Conservation (phyloP, 2,888 invertebrate genomes). For the Brachylomia viminalis region DNA sequence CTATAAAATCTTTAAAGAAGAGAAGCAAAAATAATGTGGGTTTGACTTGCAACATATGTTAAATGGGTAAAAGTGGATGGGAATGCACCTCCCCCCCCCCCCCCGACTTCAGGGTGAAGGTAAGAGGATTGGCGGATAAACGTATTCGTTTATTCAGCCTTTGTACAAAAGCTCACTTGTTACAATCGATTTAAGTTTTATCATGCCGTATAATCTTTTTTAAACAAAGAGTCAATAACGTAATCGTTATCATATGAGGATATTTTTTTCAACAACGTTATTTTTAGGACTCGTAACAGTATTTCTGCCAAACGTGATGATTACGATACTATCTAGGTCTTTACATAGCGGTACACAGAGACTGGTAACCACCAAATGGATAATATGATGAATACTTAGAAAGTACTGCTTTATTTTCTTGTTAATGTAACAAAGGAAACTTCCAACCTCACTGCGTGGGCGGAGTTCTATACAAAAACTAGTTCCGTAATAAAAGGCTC, state of each 20-base stretch:
- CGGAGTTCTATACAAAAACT: slow-evolving; percentile 34
- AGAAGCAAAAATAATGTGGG: slow-evolving; percentile 12
- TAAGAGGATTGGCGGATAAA: slow-evolving; percentile 47
- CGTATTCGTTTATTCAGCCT: slow-evolving; percentile 32
- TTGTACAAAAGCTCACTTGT: slow-evolving; percentile 24
- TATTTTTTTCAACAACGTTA: not conserved
- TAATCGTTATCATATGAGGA: not conserved
- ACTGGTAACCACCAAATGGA: not conserved
- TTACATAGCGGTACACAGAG: not conserved
- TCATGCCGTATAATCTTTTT: not conserved
- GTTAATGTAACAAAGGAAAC: slow-evolving; percentile 26
- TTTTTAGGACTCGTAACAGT: not conserved
- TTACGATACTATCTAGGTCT: not conserved
- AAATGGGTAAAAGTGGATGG: slow-evolving; percentile 17
- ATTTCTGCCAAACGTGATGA: not conserved
- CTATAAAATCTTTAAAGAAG: slow-evolving; percentile 18
- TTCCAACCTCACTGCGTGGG: slow-evolving; percentile 27
- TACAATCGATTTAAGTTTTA: slow-evolving; percentile 20
- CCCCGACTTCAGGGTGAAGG: slow-evolving; percentile 1
- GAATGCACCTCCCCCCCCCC: slow-evolving; percentile 15
- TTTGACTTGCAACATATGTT: slow-evolving; percentile 37
- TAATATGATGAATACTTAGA: not conserved
- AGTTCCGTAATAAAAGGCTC: slow-evolving; percentile 26
- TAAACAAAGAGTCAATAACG: not conserved
- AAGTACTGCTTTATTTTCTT: not conserved